These are phyloP conservation scores for Dasypus novemcinctus DNA, from an alignment of 2,113 vertebrate genomes.

Conservation along the genomic window DNA sequence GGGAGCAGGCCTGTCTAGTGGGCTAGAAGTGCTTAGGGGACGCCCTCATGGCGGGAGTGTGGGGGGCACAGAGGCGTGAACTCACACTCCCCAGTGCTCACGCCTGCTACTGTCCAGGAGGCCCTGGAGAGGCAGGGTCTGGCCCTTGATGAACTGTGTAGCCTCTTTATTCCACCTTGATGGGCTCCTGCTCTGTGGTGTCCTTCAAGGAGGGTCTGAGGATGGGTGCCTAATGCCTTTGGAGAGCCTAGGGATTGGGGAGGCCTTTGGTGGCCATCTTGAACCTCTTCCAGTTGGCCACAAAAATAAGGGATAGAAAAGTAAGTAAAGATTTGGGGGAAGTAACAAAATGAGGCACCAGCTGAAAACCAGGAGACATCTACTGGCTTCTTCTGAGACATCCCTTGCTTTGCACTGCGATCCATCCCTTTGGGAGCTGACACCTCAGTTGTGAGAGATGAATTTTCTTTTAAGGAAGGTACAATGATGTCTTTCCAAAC, in stretches of 20 bases:
- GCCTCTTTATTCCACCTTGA: not conserved
- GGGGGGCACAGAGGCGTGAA: not conserved
- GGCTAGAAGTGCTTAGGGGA: not conserved
- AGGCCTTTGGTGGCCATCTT: not conserved
- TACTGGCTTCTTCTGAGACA: not conserved
- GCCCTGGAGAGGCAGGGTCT: not conserved
- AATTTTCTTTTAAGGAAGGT: not conserved
- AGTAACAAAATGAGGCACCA: not conserved
- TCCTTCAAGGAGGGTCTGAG: not conserved
- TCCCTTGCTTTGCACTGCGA: not conserved
- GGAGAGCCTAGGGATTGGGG: not conserved
- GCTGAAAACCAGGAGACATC: not conserved
- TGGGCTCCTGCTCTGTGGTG: not conserved
- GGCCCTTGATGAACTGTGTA: not conserved
- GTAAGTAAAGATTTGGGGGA: not conserved
- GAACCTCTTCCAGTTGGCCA: not conserved
- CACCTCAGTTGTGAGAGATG: not conserved
- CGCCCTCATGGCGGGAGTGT: fast-evolving
- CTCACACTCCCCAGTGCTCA: not conserved
- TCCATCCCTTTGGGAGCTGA: not conserved
- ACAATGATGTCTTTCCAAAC: not conserved
- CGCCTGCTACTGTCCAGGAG: not conserved
- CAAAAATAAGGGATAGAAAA: not conserved
- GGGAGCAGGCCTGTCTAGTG: not conserved
- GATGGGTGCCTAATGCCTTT: not conserved